A percentile compares a stretch with the other conserved stretches of the same genome.
Evolutionary conservation across 2,113 vertebrate genomes (phyloP).

Genomic region (Entomyzon cyanotis): DNA sequence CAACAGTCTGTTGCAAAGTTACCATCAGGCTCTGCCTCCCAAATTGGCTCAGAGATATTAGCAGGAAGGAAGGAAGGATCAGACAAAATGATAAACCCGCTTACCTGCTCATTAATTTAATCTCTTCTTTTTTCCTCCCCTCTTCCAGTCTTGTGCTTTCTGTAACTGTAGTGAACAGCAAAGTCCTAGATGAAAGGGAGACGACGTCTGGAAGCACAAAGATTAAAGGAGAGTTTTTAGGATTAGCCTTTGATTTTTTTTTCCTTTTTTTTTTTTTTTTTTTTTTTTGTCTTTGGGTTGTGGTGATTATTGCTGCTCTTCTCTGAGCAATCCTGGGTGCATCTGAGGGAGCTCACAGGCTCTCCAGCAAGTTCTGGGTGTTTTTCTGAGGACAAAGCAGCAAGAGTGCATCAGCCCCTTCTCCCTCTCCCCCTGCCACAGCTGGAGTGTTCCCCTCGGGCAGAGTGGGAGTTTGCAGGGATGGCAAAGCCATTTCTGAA

Average conservation of each 20-base stretch:
- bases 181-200: slow-evolving; percentile 77
- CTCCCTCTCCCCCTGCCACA: background rate
- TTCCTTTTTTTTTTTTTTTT: background rate
- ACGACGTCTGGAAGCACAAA: slow-evolving; percentile 65
- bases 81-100: slow-evolving; percentile 76
- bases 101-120: slow-evolving; percentile 79
- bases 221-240: slow-evolving; percentile 78
- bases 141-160: slow-evolving; percentile 38
- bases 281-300: background rate
- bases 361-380: background rate
- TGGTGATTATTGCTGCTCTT: background rate
- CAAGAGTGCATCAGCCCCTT: background rate
- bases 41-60: slow-evolving; percentile 72
- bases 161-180: slow-evolving; percentile 51
- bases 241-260: slow-evolving; percentile 70
- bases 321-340: background rate
- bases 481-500: background rate
- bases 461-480: background rate
- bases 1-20: slow-evolving; percentile 26
- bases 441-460: rapidly evolving
- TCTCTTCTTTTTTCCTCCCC: slow-evolving; percentile 30
- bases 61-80: slow-evolving; percentile 74
- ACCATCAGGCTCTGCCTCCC: slow-evolving; percentile 62
- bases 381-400: background rate
- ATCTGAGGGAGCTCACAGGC: background rate